Conservation (phyloP, 2,888 invertebrate species). For the Dasypolia templi region DNA sequence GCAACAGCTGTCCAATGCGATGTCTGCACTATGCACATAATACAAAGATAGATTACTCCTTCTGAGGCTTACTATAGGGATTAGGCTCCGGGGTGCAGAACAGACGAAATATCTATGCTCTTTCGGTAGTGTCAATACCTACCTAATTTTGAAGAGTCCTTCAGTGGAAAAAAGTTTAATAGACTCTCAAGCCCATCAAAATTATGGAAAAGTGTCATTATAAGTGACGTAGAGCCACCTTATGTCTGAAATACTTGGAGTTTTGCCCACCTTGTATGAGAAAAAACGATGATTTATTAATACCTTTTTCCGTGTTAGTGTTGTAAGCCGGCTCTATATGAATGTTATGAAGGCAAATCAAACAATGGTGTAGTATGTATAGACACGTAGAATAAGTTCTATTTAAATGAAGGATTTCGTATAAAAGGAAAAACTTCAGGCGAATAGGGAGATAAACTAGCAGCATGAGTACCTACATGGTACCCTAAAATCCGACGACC, state of each 20-base stretch:
- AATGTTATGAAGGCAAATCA: slow-evolving; percentile 9
- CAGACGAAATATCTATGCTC: too few species aligned
- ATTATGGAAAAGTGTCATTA: neutral
- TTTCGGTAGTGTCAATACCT: neutral
- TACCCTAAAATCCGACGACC: slow-evolving; percentile 13
- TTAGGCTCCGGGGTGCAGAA: neutral
- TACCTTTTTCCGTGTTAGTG: slow-evolving; percentile 45
- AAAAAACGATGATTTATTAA: slow-evolving; percentile 54
- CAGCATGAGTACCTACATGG: slow-evolving; percentile 1
- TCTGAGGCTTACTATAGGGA: neutral
- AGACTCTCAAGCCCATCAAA: neutral
- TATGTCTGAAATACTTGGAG: slow-evolving; percentile 54
- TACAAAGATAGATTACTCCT: neutral
- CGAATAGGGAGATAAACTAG: neutral
- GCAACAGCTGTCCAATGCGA: neutral
- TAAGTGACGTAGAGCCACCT: slow-evolving; percentile 26
- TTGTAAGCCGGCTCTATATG: slow-evolving; percentile 11
- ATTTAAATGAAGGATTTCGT: neutral
- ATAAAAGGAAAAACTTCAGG: neutral
- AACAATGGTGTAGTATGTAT: neutral
- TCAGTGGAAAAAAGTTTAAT: neutral
- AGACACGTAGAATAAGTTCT: neutral
- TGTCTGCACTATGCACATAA: slow-evolving; percentile 5
- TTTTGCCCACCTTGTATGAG: slow-evolving; percentile 54
- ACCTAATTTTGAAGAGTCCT: neutral